phyloP scores from a whole-genome alignment of 2,888 invertebrate genomes.

The Cerceris rybyensis region DNA sequence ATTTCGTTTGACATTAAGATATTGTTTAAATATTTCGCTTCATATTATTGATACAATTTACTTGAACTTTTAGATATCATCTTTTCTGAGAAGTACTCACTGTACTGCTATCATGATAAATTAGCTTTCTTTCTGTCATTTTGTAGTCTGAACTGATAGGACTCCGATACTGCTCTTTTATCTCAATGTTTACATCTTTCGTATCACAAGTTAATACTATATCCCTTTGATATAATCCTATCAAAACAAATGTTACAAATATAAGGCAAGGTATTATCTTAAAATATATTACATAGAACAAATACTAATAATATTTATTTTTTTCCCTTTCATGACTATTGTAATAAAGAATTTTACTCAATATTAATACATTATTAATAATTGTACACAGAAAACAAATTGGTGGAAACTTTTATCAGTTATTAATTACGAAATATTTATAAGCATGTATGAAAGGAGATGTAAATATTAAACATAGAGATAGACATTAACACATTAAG shows the following conservation, averaged over 20 bases:
- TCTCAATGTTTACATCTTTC: constrained; percentile 18
- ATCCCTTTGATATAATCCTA: neutral
- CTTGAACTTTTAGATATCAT: constrained; percentile 12
- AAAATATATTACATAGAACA: neutral
- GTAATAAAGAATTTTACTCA: neutral
- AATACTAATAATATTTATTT: no score
- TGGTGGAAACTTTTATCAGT: neutral
- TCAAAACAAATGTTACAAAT: neutral
- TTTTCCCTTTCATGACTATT: no score
- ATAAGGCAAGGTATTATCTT: neutral
- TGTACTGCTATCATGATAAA: constrained; percentile 49
- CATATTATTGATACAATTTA: constrained; percentile 9
- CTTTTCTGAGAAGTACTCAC: constrained; percentile 5
- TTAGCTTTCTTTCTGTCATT: constrained; percentile 33
- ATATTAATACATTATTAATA: neutral
- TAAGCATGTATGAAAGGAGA: neutral
- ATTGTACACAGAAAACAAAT: no score
- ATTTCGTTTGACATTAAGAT: no score
- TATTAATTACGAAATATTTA: neutral
- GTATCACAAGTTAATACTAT: constrained; percentile 14
- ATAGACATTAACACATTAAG: no score
- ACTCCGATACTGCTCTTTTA: constrained; percentile 27
- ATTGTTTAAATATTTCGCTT: neutral
- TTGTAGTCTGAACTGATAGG: constrained; percentile 14
- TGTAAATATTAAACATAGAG: neutral